Evolutionary conservation across 2,113 vertebrate species (phyloP).

Genomic region (Dinomys branickii): DNA sequence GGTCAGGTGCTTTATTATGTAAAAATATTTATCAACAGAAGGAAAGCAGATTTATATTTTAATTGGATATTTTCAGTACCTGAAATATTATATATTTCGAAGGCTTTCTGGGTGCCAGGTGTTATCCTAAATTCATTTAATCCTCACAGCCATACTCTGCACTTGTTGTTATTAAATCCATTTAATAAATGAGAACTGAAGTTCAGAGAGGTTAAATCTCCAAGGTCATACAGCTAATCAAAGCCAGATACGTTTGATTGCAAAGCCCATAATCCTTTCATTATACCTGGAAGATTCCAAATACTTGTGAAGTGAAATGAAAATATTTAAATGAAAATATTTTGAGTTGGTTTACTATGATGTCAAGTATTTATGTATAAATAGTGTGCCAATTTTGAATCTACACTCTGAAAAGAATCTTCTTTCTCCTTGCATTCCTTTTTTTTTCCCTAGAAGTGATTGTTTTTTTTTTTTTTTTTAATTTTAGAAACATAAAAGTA

Average conservation of each 20-base stretch:
- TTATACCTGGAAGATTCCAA: slow-evolving; percentile 66
- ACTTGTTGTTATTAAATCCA: slow-evolving; percentile 75
- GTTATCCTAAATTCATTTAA: slow-evolving; percentile 72
- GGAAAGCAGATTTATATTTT: slow-evolving; percentile 30
- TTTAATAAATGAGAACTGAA: slow-evolving; percentile 75
- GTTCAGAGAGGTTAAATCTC: slow-evolving; percentile 75
- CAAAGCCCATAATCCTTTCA: slow-evolving; percentile 67
- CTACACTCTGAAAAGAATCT: not conserved
- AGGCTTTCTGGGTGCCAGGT: slow-evolving; percentile 59
- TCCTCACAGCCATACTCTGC: slow-evolving; percentile 28
- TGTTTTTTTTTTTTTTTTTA: no score
- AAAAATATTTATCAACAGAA: slow-evolving; percentile 58
- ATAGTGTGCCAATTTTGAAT: not conserved
- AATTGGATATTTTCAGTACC: slow-evolving; percentile 33
- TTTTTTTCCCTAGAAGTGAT: not conserved
- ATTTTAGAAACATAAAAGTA: no score
- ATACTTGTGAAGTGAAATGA: slow-evolving; percentile 64
- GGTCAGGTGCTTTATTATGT: slow-evolving; percentile 56
- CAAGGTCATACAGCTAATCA: slow-evolving; percentile 75
- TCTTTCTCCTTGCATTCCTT: not conserved
- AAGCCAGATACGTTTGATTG: slow-evolving; percentile 63
- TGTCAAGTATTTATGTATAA: slow-evolving; percentile 44
- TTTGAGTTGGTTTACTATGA: slow-evolving; percentile 44
- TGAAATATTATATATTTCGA: slow-evolving; percentile 67
- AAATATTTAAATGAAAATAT: slow-evolving; percentile 54